Evolutionary conservation across 2,113 vertebrate genomes (phyloP).

Genomic region (Lamprotornis superbus): DNA sequence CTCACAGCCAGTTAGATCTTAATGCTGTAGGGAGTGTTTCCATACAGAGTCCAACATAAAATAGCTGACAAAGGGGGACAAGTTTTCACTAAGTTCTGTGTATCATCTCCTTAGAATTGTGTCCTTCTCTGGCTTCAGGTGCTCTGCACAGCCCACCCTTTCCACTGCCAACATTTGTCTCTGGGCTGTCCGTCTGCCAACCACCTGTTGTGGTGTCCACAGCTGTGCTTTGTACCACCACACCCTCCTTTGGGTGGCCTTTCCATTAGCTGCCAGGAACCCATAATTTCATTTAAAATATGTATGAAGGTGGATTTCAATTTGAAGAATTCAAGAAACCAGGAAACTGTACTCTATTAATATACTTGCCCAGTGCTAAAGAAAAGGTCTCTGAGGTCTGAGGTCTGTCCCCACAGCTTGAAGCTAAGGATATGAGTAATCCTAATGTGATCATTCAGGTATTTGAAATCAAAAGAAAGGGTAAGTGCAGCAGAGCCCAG

Average conservation of each 20-base stretch:
- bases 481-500: neutral
- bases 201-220: neutral
- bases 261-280: neutral
- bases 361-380: neutral
- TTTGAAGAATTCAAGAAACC: neutral
- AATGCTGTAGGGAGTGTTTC: neutral
- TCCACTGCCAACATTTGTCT: neutral
- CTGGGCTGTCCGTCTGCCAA: neutral
- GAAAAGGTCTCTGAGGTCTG: neutral
- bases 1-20: neutral
- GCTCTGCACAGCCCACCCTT: neutral
- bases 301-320: neutral
- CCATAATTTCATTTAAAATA: neutral
- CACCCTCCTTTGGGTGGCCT: neutral
- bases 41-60: neutral
- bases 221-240: neutral
- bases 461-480: neutral
- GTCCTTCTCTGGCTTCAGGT: neutral
- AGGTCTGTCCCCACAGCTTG: neutral
- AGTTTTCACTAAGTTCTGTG: neutral
- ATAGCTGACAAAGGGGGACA: neutral
- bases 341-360: neutral
- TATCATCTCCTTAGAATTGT: neutral
- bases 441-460: neutral
- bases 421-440: neutral